These are phyloP conservation scores for Ranitomeya imitator DNA, from an alignment of 2,113 vertebrate species.

Conservation along the genomic window DNA sequence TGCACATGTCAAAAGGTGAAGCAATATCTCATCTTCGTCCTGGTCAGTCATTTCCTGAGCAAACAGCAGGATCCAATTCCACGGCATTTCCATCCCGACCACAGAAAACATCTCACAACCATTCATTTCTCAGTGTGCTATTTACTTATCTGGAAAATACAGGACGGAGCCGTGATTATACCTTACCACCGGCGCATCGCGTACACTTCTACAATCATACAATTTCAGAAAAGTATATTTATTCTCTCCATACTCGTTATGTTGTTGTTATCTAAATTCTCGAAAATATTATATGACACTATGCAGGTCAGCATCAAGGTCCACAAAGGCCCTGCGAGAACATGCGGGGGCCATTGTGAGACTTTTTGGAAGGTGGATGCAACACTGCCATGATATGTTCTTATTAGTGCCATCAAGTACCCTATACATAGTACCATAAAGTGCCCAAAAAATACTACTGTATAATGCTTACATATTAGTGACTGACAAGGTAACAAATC, in stretches of 20 bases:
- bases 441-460: too few species aligned
- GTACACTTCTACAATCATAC: conserved; percentile 14
- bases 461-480: too few species aligned
- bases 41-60: background rate
- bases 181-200: background rate
- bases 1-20: background rate
- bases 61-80: background rate
- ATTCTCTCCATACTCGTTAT: background rate
- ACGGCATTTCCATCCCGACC: background rate
- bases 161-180: background rate
- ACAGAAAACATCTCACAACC: background rate
- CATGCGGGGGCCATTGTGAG: too few species aligned
- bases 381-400: too few species aligned
- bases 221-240: background rate
- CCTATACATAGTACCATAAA: too few species aligned
- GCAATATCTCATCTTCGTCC: background rate
- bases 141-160: conserved; percentile 9
- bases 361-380: too few species aligned
- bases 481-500: too few species aligned
- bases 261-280: background rate
- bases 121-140: background rate
- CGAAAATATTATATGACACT: too few species aligned
- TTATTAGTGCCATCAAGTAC: too few species aligned
- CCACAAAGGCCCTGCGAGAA: too few species aligned
- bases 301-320: too few species aligned